Evolutionary conservation across 2,797 vertebrate species (phyloP), one percentile per base, ranked within the genome.

Genomic region (Rhinophrynus dorsalis): DNA sequence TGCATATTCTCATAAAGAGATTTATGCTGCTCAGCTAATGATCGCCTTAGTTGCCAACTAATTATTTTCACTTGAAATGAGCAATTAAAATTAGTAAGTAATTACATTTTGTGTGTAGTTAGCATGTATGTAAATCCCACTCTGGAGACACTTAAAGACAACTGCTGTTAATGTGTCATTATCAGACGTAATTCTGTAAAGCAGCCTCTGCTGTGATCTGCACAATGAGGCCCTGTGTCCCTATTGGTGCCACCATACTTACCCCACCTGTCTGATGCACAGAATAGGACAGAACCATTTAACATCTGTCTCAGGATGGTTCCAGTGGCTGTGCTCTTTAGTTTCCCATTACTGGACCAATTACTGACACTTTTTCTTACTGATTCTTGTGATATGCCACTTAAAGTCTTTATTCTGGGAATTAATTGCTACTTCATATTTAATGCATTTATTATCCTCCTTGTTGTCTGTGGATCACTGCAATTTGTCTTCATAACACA

Each of bases 11-110:
- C 60, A 63, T 40, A 50, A 32, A 58, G 55, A 72, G 69, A 72
- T 72, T 72, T 72, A 65, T 65, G 47, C 52, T 59, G 69, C 54
- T 59, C 27, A 40, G 61, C 45, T 72, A 58, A 72, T 72, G 56
- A 72, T 72, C 65, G 61, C 61, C 54, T 50, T 58, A 65, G 61
- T 40, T 72, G 69, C 69, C 69, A 72, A 59, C 69, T 72, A 72
- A 72, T 72, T 72, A 72, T 72, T 72, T 72, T 72, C 61, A 72
- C 69, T 72, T 72, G 69, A 72, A 72, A 72, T 65, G 69, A 65
- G 69, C 61, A 65, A 72, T 72, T 72, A 72, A 72, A 72, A 72
- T 72, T 72, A 72, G 69, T 72, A 72, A 72, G 69, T 72, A 72
- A 72, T 72, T 72, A 72, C 61, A 65, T 72, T 72, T 72, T 65